Evolutionary conservation across 92 coral and sea anemone species (phyloP), one percentile per base, ranked within the genome.

Genomic region (Palythoa caribaeorum): DNA sequence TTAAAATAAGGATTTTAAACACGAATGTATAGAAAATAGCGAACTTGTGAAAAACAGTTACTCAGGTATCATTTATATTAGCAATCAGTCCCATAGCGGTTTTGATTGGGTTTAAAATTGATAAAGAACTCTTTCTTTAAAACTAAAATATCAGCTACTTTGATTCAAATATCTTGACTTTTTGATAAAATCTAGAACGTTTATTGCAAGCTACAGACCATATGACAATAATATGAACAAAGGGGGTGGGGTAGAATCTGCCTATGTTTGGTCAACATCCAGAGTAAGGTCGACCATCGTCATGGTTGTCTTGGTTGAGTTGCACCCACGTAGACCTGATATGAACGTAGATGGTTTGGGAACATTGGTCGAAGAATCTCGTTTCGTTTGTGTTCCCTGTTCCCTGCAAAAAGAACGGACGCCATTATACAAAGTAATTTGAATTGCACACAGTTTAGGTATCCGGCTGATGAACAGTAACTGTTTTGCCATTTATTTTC

Each of bases 251-350:
- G 68, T 12, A 21, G 19, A 39, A 40, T 20, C 51, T 19, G 74
- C 38, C 77, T 79, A 90, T 79, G 99, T 95, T 88, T 97, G 98
- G 87, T 97, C 98, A 17, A 97, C 99, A 84, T 97, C 99, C 21
- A 95, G 72, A 12, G 99, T 97, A 38, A 97, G 92, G 78, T 97
- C 99, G 7, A 97, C 98, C 44, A 92, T 92, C 36, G 94, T 95
- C 95, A 95, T 94, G 36, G 99, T 97, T 5, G 99, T 97, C 92
- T 97, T 97, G 81, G 99, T 97, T 6, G 99, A 97, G 92, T 97
- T 95, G 37, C 99, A 97, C 10, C 99, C 99, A 20, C 99, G 99
- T 84, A 97, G 84, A 14, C 99, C 99, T 65, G 98, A 98, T 59
- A 97, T 91, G 77, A 91, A 97, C 51, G 97, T 91, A 28, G 99